Conservation (phyloP, 1,140 invertebrate genomes). For the Micrasema longulum region DNA sequence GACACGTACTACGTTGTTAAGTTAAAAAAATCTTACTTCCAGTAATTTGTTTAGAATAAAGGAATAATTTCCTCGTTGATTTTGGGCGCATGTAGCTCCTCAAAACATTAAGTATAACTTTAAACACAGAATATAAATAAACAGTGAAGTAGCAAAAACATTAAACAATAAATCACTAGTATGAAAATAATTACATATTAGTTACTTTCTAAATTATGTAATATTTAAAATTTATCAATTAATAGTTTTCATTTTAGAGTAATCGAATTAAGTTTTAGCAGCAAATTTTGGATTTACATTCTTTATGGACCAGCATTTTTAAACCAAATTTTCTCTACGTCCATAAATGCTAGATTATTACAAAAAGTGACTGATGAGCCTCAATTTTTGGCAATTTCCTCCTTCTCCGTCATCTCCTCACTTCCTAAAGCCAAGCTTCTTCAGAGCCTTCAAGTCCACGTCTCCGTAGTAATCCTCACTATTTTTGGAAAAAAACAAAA, state of each 20-base stretch:
- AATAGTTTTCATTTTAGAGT: not conserved
- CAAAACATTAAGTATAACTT: too few species aligned
- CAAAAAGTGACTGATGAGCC: constrained; percentile 44
- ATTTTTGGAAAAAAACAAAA: constrained; percentile 55
- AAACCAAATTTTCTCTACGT: not conserved
- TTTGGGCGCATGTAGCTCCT: too few species aligned
- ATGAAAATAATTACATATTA: not conserved
- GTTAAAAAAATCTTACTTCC: too few species aligned
- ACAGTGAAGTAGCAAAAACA: too few species aligned
- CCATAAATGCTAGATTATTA: constrained; percentile 29
- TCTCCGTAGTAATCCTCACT: constrained; percentile 89
- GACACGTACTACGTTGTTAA: too few species aligned
- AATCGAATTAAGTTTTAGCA: not conserved
- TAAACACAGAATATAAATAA: too few species aligned
- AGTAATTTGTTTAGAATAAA: too few species aligned
- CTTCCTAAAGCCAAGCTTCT: constrained; percentile 78
- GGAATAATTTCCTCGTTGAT: too few species aligned
- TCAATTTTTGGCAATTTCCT: constrained; percentile 49
- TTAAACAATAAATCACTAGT: not conserved
- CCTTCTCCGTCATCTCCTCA: constrained; percentile 18
- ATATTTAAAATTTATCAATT: not conserved
- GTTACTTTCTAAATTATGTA: not conserved
- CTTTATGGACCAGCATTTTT: not conserved
- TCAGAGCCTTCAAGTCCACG: constrained; percentile 83
- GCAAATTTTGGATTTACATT: too few species aligned